These are phyloP conservation scores for Brachyistius frenatus DNA, from an alignment of 2,113 vertebrate genomes.

Conservation along the genomic window DNA sequence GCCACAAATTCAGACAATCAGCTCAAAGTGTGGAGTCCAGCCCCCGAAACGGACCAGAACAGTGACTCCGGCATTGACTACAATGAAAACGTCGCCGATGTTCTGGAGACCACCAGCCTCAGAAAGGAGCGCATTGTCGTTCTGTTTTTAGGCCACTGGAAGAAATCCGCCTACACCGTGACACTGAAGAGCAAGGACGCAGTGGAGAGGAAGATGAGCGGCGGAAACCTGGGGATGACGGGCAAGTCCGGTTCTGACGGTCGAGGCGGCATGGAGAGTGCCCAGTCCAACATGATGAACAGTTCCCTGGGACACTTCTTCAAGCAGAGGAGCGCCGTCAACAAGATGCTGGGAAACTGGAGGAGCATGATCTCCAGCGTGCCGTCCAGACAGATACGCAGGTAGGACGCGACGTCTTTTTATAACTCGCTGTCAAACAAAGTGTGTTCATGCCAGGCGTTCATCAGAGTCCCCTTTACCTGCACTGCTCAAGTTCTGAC, in stretches of 20 bases:
- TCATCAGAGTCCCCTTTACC: neutral
- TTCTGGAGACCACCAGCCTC: slow-evolving; percentile 84
- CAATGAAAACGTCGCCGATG: slow-evolving; percentile 72
- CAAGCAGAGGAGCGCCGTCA: slow-evolving; percentile 87
- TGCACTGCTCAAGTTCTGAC: neutral
- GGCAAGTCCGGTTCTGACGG: slow-evolving; percentile 36
- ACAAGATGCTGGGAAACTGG: slow-evolving; percentile 91
- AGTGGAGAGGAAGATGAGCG: slow-evolving; percentile 74
- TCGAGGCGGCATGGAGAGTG: slow-evolving; percentile 53
- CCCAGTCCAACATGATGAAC: slow-evolving; percentile 74
- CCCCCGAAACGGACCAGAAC: slow-evolving; percentile 69
- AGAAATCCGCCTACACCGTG: slow-evolving; percentile 86
- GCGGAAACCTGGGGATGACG: neutral
- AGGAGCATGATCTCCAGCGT: slow-evolving; percentile 86
- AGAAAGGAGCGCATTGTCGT: slow-evolving; percentile 93
- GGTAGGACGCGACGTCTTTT: slow-evolving; percentile 42
- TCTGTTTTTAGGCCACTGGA: slow-evolving; percentile 95
- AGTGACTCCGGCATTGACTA: slow-evolving; percentile 86
- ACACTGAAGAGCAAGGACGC: slow-evolving; percentile 78
- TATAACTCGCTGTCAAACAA: neutral
- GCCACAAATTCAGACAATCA: slow-evolving; percentile 29
- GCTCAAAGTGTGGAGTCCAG: slow-evolving; percentile 29
- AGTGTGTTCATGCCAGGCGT: too few relatives aligned
- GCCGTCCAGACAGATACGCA: slow-evolving; percentile 84
- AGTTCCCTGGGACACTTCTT: slow-evolving; percentile 85